Evolutionary conservation across 2,113 vertebrate species (phyloP).

Genomic region (Mixornis gularis): DNA sequence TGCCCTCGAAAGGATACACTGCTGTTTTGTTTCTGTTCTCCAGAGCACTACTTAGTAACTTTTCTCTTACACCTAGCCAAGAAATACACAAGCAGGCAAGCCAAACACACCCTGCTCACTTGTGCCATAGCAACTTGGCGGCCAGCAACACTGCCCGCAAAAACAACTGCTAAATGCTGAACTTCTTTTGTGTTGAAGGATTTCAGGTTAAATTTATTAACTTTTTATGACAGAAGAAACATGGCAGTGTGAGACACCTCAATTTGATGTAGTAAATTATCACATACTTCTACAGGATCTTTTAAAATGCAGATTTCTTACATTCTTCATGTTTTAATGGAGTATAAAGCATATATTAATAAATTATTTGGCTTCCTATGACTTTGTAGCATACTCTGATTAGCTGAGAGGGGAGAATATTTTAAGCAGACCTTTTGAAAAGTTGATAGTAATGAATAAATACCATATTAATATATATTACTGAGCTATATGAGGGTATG

Average conservation of each 20-base stretch:
- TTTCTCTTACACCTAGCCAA: not conserved
- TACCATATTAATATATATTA: not conserved
- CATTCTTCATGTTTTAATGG: not conserved
- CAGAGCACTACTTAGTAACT: not conserved
- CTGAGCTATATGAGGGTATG: not conserved
- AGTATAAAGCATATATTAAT: not conserved
- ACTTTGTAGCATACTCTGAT: not conserved
- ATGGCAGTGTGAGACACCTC: rapidly evolving
- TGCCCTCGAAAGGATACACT: not conserved
- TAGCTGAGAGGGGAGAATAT: not conserved
- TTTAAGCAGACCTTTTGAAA: not conserved
- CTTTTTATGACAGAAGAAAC: not conserved
- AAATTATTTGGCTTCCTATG: not conserved
- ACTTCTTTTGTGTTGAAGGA: not conserved
- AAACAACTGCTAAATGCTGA: not conserved
- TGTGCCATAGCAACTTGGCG: not conserved
- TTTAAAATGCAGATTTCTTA: not conserved
- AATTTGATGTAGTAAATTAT: not conserved
- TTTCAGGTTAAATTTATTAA: not conserved
- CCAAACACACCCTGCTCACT: not conserved
- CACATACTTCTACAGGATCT: not conserved
- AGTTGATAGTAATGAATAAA: not conserved
- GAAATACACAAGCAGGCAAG: constrained; percentile 26
- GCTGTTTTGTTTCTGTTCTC: constrained; percentile 11
- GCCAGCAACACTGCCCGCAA: not conserved